Evolutionary conservation across 2,797 vertebrate species (phyloP).

Genomic region (Oreochromis mossambicus): DNA sequence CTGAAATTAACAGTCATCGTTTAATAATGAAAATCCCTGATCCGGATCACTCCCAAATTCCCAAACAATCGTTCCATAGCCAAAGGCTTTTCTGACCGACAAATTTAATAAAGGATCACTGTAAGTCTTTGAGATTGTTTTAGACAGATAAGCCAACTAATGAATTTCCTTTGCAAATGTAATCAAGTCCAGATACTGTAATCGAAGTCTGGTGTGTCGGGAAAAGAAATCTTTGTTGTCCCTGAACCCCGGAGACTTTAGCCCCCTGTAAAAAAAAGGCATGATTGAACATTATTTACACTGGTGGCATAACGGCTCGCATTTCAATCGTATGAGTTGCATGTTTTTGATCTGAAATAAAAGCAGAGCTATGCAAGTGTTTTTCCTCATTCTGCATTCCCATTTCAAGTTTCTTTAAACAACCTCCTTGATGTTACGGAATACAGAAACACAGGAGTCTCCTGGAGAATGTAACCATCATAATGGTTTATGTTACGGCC

Average conservation of each 20-base stretch:
- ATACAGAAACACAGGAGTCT: not conserved
- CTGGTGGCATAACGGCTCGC: not conserved
- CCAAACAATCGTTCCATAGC: constrained; percentile 13
- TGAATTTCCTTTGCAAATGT: constrained; percentile 25
- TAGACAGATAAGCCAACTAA: constrained; percentile 32
- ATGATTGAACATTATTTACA: not conserved
- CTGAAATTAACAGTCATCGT: constrained; percentile 40
- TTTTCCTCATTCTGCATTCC: not conserved
- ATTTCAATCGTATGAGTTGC: not conserved
- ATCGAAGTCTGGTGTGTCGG: not conserved
- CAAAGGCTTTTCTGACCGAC: constrained; percentile 12
- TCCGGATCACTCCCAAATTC: constrained; percentile 40
- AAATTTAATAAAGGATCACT: constrained; percentile 32
- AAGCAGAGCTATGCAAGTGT: not conserved
- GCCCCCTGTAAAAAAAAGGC: not conserved
- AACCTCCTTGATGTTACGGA: not conserved
- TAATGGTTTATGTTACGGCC: not conserved
- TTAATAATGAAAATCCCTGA: constrained; percentile 37
- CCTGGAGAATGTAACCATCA: not conserved
- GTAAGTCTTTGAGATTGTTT: constrained; percentile 14
- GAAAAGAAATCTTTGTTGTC: not conserved
- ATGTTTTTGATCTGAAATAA: not conserved
- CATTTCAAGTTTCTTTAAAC: not conserved
- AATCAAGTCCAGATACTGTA: constrained; percentile 18
- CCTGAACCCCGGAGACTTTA: not conserved